Percentiles rank a stretch among this genome's conserved stretches.
Evolutionary conservation across 1,140 invertebrate species (phyloP).

Genomic region (Ctenoplectra terminalis): DNA sequence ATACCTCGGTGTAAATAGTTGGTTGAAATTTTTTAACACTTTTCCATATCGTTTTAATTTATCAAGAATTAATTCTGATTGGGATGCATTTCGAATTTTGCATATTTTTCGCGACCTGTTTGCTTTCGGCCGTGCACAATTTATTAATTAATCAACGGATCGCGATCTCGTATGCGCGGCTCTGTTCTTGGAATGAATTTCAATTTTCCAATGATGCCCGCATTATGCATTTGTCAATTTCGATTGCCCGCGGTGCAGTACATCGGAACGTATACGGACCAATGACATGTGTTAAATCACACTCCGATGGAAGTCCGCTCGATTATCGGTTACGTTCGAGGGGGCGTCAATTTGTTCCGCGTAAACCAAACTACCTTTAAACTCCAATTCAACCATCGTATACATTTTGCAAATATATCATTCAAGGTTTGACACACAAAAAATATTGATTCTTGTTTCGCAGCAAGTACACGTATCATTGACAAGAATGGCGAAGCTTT

Average conservation of each 20-base stretch:
- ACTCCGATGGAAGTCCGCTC: neutral
- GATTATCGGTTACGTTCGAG: neutral
- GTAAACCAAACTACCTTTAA: neutral
- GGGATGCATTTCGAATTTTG: neutral
- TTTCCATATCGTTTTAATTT: neutral
- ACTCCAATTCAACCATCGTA: neutral
- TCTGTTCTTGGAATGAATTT: neutral
- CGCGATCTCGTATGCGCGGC: neutral
- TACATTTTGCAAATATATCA: neutral
- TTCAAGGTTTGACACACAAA: too few relatives aligned
- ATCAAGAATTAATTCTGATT: neutral
- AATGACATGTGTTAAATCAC: slow-evolving; percentile 15
- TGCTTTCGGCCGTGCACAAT: neutral
- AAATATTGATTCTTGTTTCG: too few relatives aligned
- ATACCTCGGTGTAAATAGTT: too few relatives aligned
- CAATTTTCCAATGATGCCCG: neutral
- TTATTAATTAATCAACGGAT: slow-evolving; percentile 3
- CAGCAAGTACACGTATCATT: too few relatives aligned
- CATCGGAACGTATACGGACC: neutral
- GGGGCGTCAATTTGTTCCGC: neutral
- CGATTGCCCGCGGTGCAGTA: neutral
- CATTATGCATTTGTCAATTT: slow-evolving; percentile 12
- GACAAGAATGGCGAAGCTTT: neutral
- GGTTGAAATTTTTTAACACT: too few relatives aligned
- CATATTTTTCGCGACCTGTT: neutral